Evolutionary conservation across 2,797 vertebrate species (phyloP).

Genomic region (Chloroceryle inda): DNA sequence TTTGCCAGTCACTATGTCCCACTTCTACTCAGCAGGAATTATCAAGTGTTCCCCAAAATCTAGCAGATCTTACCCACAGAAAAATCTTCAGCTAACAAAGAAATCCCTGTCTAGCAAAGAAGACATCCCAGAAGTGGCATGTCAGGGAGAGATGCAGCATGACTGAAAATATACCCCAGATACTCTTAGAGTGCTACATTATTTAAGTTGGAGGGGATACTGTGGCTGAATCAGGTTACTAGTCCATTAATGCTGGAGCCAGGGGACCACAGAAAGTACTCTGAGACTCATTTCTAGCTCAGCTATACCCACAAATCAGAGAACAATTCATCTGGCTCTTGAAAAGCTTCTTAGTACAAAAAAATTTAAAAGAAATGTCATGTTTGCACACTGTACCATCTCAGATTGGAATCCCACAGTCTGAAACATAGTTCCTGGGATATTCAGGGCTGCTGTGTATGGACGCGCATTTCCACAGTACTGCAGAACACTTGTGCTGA

Average conservation of each 20-base stretch:
- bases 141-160: background rate
- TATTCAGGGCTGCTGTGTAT: background rate
- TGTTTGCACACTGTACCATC: background rate
- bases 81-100: background rate
- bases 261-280: background rate
- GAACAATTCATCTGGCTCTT: background rate
- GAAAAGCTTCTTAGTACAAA: background rate
- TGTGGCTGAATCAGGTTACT: background rate
- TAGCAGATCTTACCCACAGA: background rate
- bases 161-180: background rate
- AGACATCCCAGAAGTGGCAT: background rate
- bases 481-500: background rate
- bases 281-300: background rate
- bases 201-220: background rate
- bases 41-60: background rate
- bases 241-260: background rate
- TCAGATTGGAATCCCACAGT: background rate
- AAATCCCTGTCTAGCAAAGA: background rate
- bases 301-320: background rate
- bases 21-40: background rate
- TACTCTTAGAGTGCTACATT: background rate
- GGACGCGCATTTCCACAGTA: background rate
- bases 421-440: background rate
- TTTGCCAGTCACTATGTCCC: background rate
- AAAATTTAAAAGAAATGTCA: background rate